Base-by-base conservation (phyloP, 2,113 vertebrate species). In the Damaliscus lunatus region DNA sequence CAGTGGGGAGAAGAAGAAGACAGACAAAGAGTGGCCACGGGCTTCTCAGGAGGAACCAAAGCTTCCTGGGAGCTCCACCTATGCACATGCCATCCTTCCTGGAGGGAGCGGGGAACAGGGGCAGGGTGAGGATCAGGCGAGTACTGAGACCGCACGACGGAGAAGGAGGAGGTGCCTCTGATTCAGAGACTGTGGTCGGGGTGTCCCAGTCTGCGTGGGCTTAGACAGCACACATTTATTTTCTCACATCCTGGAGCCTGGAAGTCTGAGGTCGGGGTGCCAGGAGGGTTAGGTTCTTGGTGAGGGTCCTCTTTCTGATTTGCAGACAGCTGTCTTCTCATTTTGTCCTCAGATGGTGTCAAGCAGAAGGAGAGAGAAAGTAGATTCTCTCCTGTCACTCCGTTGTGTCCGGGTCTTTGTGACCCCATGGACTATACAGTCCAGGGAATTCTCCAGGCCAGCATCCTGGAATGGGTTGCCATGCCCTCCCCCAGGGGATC, bases 401-500 rank as follows among this genome's bases (percentile, higher is more conserved):
- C 3, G 3, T 74, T 23, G 21, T 40, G 10, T 25, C 36, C 0
- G 1, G 36, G 10, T 74, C n/a, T 21, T 23, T 74, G 67, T 5
- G 19, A 71, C 67, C n/a, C 67, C 19, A 71, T 36, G n/a, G 67
- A 36, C n/a, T 71, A 36, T 36, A 71, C 17, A 71, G n/a, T 71
- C 10, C 67, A 71, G n/a, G 36, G 67, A 74, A 25, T 74, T 40
- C 36, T 74, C 67, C 67, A 40, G 67, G 67, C 67, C 67, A 74
- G 67, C 40, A 74, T 74, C 67, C 67, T 74, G 36, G 67, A 40
- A 3, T 40, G 36, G 67, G 67, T 74, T 25, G 36, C 36, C 67
- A 74, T 40, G 36, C 36, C 67, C 67, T 74, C 3, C 36, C 36
- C 21, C 36, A 40, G 67, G 67, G 21, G 36, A 40, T 74, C n/a